Evolutionary conservation across 35 echinoderm and acorn worm genomes (phyloP).

Genomic region (Strongylocentrotus purpuratus): DNA sequence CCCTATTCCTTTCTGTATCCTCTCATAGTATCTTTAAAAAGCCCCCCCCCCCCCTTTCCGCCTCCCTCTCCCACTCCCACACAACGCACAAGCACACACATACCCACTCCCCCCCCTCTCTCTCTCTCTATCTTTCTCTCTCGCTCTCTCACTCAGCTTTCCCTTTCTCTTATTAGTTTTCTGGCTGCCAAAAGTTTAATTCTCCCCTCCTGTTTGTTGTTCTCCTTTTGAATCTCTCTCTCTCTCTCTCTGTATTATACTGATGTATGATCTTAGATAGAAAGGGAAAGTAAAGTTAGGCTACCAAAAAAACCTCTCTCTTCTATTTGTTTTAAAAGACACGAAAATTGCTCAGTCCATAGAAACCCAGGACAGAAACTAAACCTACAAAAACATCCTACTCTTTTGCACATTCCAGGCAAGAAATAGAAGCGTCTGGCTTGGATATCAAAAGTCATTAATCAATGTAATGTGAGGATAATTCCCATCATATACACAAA

Average conservation of each 20-base stretch:
- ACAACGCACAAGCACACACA: no score
- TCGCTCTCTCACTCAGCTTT: no score
- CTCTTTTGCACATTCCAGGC: neutral
- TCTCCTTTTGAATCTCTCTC: neutral
- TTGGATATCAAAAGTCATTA: conserved; percentile 21
- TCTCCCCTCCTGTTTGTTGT: no score
- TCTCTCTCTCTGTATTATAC: neutral
- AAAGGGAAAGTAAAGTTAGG: neutral
- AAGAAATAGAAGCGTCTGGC: neutral
- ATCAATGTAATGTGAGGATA: conserved; percentile 45
- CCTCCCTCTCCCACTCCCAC: no score
- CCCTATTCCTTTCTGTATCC: no score
- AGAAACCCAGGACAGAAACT: neutral
- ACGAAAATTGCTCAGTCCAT: neutral
- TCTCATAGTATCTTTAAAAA: no score
- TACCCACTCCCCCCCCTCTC: no score
- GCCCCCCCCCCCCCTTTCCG: no score
- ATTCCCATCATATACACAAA: conserved; percentile 38
- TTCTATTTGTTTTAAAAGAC: neutral
- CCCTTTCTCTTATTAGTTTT: no score
- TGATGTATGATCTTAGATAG: neutral
- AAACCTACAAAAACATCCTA: neutral
- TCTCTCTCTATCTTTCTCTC: no score
- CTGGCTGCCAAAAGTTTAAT: no score
- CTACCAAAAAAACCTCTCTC: neutral